Percentiles rank a stretch among this genome's conserved stretches.
Conservation (phyloP, 2,113 vertebrate species). For the Hydrochoerus hydrochaeris region DNA sequence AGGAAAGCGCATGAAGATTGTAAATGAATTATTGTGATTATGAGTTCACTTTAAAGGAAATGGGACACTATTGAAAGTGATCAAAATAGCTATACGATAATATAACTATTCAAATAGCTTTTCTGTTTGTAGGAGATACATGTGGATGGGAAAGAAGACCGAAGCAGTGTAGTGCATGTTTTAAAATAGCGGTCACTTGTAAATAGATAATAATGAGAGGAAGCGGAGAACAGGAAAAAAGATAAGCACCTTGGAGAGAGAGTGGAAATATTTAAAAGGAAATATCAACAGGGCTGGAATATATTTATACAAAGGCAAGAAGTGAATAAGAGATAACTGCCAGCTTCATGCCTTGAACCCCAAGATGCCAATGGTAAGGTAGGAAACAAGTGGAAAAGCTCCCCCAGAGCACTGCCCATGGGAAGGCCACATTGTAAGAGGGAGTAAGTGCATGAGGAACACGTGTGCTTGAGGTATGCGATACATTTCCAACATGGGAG, state of each 20-base stretch:
- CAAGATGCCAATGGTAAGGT: not conserved
- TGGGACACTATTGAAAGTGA: not conserved
- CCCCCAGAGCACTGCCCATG: not conserved
- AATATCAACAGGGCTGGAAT: not conserved
- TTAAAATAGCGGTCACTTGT: not conserved
- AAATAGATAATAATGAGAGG: not conserved
- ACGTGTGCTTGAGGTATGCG: not conserved
- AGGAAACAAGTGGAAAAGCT: not conserved
- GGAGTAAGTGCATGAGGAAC: not conserved
- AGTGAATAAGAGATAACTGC: not conserved
- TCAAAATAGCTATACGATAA: not conserved
- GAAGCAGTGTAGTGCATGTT: not conserved
- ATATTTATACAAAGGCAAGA: not conserved
- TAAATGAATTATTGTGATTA: not conserved
- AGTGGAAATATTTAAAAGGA: not conserved
- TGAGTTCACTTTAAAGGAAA: not conserved
- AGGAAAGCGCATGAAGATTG: not conserved
- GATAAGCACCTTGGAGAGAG: not conserved
- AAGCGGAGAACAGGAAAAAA: not conserved
- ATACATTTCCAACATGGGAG: not conserved
- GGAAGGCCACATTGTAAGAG: rapidly evolving
- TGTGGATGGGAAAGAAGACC: not conserved
- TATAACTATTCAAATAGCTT: not conserved
- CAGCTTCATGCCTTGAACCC: not conserved
- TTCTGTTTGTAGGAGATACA: not conserved